Base-by-base conservation (phyloP, 1,140 invertebrate genomes). In the Anagrus nilaparvatae region DNA sequence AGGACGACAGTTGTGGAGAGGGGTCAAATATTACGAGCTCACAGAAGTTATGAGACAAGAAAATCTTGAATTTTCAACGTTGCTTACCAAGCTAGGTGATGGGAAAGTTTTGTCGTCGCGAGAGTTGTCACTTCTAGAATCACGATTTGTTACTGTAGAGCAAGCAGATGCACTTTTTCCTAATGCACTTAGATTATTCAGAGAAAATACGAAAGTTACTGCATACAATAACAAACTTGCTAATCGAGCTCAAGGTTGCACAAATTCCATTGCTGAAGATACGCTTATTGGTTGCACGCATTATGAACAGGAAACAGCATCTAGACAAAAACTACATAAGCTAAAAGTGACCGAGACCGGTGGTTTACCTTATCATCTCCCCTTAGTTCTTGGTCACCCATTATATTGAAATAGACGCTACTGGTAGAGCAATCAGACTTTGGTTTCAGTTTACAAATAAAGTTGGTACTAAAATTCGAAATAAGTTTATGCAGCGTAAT, bases 291-390 rank as follows among this genome's bases (percentile, higher is more conserved):
- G 49, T 33, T 46, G 37, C 41, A 49, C 17, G 10, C 12, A 36
- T 34, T 7, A 18, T 13, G 38, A 55, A 23, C 47, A 59, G 45
- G 21, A 40, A 41, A 43, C 45, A 27, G 35, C 28, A 40, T 18
- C 48, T 5, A 40, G 44, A 21, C 43, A 54, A 49, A 55, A 59
- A 50, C 36, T 65, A 19, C 54, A 62, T 40, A 60, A 62, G 43
- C 54, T 55, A 53, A 50, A 47, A 8, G 16, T 54, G 3, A 54
- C 48, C 18, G 57, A 66, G 29, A 59, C 56, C 18, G 53, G 50
- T 25, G 59, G 59, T 5, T 53, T 64, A 32, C 61, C 60, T 4
- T 60, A 60, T 33, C 20, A 60, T 50, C 51, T 53, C n/a, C 40
- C 40, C 17, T 53, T 67, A 23, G 54, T 58, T 4, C 42, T 50